These are phyloP conservation scores for Triplophysa tibetana DNA, from an alignment of 2,113 vertebrate genomes.

Conservation along the genomic window DNA sequence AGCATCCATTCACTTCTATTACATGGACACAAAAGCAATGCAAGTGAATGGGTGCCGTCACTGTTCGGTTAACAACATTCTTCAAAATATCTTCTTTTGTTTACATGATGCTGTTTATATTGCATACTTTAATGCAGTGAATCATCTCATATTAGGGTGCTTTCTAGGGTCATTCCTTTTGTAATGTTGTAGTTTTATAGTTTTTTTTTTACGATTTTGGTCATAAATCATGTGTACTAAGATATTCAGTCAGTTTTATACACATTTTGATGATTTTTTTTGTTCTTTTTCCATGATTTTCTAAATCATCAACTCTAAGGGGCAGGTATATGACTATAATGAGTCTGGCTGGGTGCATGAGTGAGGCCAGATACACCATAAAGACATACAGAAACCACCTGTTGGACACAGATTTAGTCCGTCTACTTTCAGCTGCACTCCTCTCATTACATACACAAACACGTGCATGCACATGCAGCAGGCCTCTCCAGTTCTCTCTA, in stretches of 20 bases:
- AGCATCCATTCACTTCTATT: no score
- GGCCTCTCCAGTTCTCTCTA: conserved; percentile 27
- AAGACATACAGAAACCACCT: conserved; percentile 59
- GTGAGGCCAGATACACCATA: conserved; percentile 44
- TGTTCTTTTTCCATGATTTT: neutral
- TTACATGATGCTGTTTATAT: no score
- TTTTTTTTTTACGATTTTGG: neutral
- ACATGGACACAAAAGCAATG: no score
- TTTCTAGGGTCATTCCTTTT: neutral
- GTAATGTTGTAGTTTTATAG: neutral
- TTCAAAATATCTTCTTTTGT: no score
- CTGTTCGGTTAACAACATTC: no score
- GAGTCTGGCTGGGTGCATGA: neutral
- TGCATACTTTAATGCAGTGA: neutral
- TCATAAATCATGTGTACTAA: neutral
- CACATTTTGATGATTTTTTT: no score
- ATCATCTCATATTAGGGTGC: neutral
- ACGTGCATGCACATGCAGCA: conserved; percentile 33
- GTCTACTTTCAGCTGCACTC: conserved; percentile 40
- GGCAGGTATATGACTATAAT: neutral
- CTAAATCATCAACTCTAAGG: neutral
- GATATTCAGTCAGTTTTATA: no score
- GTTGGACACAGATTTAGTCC: conserved; percentile 53
- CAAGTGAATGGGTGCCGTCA: no score
- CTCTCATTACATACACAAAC: conserved; percentile 23